Base-by-base conservation (phyloP, 2,888 invertebrate species). In the Netelia virgata region DNA sequence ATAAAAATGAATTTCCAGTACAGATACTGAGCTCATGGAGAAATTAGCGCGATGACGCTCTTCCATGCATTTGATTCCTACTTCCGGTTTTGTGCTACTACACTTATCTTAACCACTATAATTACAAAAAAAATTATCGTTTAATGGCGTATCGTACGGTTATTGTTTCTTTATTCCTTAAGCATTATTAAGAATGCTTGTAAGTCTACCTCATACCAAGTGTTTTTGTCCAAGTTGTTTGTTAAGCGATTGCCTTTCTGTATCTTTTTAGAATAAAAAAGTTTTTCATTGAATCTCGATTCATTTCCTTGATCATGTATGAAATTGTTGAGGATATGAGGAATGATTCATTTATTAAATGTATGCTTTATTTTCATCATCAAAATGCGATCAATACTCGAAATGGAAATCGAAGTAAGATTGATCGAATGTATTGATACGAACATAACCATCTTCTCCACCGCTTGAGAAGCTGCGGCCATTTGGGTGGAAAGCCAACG, bases 401-500 rank as follows among this genome's bases (percentile, higher is more conserved):
- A 98, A 98, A 90, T 97, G 97, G 94, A 98, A 98, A 92, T 99
- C 99, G 94, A 97, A 98, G 94, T 99, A 99, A 66, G 98, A 97
- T 91, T 97, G 97, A 95, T 99, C 99, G 93, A 99, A 99, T 92
- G 96, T 96, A 94, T 99, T 99, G 79, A 99, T 96, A 91, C 99
- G 96, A 66, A 99, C 97, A 93, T 98, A 99, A 95, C 99, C 99
- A 94, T 99, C 99, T 94, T 99, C 99, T 92, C 99, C 99, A 28
- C 99, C 99, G 73, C 98, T 98, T 81, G 98, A 97, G 94, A 98
- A 98, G 92, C 98, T 98, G 93, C 97, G 97, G 72, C 99, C 99
- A 94, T 98, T 98, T 1, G 99, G 99, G 94, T 99, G 99, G 95
- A 99, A 99, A 70, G 98, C 97, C 89, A 99, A 96, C 94, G 98